phyloP scores from a whole-genome alignment of 1,140 invertebrate species.

The Dreissena rostriformis region DNA sequence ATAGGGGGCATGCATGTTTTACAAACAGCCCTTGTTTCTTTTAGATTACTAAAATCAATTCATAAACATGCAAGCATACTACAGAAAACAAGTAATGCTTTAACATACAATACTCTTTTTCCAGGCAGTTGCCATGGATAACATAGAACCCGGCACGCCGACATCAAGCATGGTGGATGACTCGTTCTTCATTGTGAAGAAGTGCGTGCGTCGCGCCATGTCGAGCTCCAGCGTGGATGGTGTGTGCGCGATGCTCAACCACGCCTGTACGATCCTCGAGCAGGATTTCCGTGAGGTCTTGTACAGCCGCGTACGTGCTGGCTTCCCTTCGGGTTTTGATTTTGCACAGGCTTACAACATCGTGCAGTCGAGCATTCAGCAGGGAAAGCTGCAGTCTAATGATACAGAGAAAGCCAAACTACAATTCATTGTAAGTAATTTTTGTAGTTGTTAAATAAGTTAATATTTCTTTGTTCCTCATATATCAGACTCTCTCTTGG shows the following conservation, averaged over 20 bases:
- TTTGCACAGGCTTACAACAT: constrained; percentile 85
- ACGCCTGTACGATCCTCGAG: constrained; percentile 94
- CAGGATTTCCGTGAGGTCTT: constrained; percentile 91
- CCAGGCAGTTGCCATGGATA: constrained; percentile 92
- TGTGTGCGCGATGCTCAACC: constrained; percentile 98
- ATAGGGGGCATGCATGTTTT: too few relatives aligned
- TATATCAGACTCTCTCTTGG: too few relatives aligned
- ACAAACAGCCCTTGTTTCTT: too few relatives aligned
- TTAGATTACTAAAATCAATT: too few relatives aligned
- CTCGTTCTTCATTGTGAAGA: constrained; percentile 98
- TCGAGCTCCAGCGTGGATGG: constrained; percentile 96
- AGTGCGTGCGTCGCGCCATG: constrained; percentile 94
- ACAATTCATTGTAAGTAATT: constrained; percentile 86
- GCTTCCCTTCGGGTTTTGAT: constrained; percentile 86
- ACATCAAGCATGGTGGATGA: constrained; percentile 98
- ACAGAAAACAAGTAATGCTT: too few relatives aligned
- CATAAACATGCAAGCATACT: too few relatives aligned
- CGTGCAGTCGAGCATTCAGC: constrained; percentile 90
- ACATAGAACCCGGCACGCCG: constrained; percentile 86
- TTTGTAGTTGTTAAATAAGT: background rate
- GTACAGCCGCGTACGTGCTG: constrained; percentile 88
- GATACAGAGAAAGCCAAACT: constrained; percentile 89
- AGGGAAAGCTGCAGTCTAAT: constrained; percentile 90
- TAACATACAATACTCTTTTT: too few relatives aligned
- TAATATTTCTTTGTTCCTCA: too few relatives aligned